Conservation (phyloP, 2,888 invertebrate genomes). For the Ligdia adustata region DNA sequence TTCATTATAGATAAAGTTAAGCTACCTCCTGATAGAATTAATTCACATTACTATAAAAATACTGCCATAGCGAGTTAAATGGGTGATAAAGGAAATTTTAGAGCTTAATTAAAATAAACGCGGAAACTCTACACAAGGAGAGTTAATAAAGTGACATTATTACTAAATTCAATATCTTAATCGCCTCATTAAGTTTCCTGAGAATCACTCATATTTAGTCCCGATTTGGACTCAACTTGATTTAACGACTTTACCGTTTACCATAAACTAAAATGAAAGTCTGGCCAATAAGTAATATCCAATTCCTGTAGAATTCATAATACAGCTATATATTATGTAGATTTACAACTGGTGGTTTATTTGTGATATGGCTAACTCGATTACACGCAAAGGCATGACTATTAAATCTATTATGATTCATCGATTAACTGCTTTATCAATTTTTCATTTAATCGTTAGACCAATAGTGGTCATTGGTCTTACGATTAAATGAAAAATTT, state of each 20-base stretch:
- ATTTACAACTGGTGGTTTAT: too few species aligned
- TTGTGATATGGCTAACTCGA: too few species aligned
- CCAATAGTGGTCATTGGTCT: too few species aligned
- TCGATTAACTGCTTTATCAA: too few species aligned
- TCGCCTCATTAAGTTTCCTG: constrained; percentile 21
- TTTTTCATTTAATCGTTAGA: too few species aligned
- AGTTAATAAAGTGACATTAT: constrained; percentile 34
- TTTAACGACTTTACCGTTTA: constrained; percentile 22
- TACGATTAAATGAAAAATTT: too few species aligned
- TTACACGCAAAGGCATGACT: too few species aligned
- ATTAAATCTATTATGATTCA: too few species aligned
- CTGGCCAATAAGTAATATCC: constrained; percentile 11
- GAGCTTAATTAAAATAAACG: constrained; percentile 30
- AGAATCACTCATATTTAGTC: constrained; percentile 19
- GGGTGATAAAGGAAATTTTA: constrained; percentile 5
- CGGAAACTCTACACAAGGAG: constrained; percentile 37
- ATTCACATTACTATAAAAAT: too few species aligned
- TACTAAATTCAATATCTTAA: constrained; percentile 32
- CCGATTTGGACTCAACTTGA: constrained; percentile 22
- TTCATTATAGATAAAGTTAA: too few species aligned
- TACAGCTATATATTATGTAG: constrained; percentile 22
- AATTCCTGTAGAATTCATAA: constrained; percentile 10
- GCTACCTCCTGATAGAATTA: too few species aligned
- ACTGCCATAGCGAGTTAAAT: too few species aligned
- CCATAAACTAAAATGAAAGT: constrained; percentile 13